Evolutionary conservation across 2,888 invertebrate genomes (phyloP).

Genomic region (Sinotaia quadrata): DNA sequence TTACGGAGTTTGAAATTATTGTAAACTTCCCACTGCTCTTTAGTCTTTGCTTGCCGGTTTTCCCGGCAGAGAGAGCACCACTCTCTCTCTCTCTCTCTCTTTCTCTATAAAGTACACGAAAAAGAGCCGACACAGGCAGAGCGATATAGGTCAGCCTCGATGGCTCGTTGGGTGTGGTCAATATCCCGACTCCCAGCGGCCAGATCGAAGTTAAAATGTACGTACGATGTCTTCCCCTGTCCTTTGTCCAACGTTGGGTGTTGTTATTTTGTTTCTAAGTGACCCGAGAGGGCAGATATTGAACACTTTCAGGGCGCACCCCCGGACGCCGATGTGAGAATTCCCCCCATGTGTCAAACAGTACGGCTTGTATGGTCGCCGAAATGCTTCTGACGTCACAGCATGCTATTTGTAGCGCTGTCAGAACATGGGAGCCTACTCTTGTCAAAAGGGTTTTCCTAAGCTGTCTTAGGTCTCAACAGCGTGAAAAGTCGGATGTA

Average conservation of each 20-base stretch:
- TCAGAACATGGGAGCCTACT: slow-evolving; percentile 20
- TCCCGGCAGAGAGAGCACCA: too few species aligned
- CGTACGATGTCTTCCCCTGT: background rate
- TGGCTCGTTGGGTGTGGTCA: slow-evolving; percentile 18
- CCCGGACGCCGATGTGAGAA: slow-evolving; percentile 23
- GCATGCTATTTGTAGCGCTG: slow-evolving; percentile 18
- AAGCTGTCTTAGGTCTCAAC: too few species aligned
- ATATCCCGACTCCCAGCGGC: background rate
- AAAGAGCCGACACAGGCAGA: background rate
- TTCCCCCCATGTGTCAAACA: slow-evolving; percentile 24
- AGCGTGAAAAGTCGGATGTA: too few species aligned
- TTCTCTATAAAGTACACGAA: background rate
- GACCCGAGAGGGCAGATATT: background rate
- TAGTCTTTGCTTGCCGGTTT: too few species aligned
- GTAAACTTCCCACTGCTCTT: too few species aligned
- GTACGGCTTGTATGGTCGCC: slow-evolving; percentile 12
- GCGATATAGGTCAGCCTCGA: slow-evolving; percentile 18
- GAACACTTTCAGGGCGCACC: slow-evolving; percentile 2
- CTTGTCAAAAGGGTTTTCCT: background rate
- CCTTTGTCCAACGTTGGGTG: slow-evolving; percentile 15
- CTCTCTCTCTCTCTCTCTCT: background rate
- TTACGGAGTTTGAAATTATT: background rate
- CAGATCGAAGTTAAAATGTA: background rate
- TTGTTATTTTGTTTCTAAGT: slow-evolving; percentile 6
- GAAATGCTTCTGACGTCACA: slow-evolving; percentile 24